Evolutionary conservation across 2,888 invertebrate genomes (phyloP).

Genomic region (Chrysina gloriosa): DNA sequence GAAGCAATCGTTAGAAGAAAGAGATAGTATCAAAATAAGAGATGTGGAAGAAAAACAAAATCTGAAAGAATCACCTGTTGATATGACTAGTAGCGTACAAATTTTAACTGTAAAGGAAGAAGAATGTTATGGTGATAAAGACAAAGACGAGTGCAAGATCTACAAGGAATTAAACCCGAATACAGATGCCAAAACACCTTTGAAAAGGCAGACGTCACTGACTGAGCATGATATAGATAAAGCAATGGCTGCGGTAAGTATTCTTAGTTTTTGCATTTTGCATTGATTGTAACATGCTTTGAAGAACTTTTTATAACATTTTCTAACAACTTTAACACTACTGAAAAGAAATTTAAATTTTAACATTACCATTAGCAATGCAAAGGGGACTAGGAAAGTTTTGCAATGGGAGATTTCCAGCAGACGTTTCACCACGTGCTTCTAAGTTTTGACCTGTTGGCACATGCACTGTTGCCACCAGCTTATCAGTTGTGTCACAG

Average conservation of each 20-base stretch:
- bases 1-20: slow-evolving; percentile 6
- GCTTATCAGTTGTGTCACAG: too few species aligned
- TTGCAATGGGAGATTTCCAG: too few species aligned
- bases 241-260: slow-evolving; percentile 18
- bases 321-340: too few species aligned
- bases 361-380: too few species aligned
- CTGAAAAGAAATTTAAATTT: too few species aligned
- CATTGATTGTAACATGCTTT: too few species aligned
- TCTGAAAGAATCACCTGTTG: not conserved
- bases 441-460: too few species aligned
- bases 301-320: too few species aligned
- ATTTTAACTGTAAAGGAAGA: slow-evolving; percentile 17
- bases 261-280: too few species aligned
- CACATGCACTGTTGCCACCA: too few species aligned
- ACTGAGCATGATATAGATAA: slow-evolving; percentile 15
- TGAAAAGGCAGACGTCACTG: not conserved
- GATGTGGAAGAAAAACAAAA: slow-evolving; percentile 7
- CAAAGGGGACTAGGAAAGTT: too few species aligned
- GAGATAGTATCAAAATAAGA: not conserved
- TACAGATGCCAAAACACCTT: slow-evolving; percentile 44
- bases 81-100: not conserved
- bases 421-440: too few species aligned
- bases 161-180: slow-evolving; percentile 60
- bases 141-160: slow-evolving; percentile 51
- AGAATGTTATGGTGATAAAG: slow-evolving; percentile 5